Base-by-base conservation (phyloP, 2,113 vertebrate genomes). In the Ceyx melanurus region DNA sequence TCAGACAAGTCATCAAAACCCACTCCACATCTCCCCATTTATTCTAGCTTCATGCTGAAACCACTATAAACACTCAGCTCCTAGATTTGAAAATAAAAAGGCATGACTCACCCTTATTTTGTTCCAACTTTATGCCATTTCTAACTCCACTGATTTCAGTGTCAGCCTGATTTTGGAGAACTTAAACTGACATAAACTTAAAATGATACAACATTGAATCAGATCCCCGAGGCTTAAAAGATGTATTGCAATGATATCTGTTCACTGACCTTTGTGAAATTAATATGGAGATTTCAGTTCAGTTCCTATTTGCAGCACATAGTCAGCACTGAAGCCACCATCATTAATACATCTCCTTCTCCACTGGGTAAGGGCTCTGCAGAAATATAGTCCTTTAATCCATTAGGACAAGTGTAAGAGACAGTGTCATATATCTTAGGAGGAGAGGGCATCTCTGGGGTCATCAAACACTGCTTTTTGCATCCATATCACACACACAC, bases 171-270 rank as follows among this genome's bases (percentile, higher is more conserved):
- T 94, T 95, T 88, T 8, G 9, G 35, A 71, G 74, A 76, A 84
- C n/a, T 77, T 56, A 73, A 96, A 88, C 42, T 92, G 91, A 89
- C 84, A 79, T 68, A 82, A 84, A 92, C 43, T 75, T 79, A 72
- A 85, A 80, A 56, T 61, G 85, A 86, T 89, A 33, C 46, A 60
- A 66, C 11, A 37, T 7, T 89, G 87, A 91, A 78, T 70, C 82
- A 86, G 50, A 64, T 78, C 60, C 53, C 80, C 75, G 33, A 28
- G 76, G 87, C 88, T 88, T 86, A 56, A 73, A 82, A 82, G 75
- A 89, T 28, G 15, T n/a, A 76, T 73, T 79, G 43, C 81, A 91
- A 25, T 40, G 78, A 35, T 87, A 70, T 31, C 84, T 92, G 64
- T 51, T 70, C 7, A 3, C 11, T 92, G 89, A 90, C 92, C 71